Conservation (phyloP, 2,797 vertebrate species). For the Corythornis leucogaster region DNA sequence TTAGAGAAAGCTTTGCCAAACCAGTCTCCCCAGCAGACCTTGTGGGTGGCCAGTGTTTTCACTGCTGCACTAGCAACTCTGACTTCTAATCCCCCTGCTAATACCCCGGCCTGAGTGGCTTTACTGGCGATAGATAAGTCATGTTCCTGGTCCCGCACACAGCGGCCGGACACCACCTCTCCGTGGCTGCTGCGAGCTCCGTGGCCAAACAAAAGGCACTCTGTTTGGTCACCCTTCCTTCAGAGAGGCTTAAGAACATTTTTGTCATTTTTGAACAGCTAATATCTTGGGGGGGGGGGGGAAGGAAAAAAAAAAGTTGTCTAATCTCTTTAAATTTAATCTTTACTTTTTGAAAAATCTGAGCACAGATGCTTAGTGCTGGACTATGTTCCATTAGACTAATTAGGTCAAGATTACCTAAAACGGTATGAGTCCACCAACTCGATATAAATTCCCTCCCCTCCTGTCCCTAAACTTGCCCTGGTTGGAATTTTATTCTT, state of each 20-base stretch:
- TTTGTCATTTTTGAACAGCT: conserved; percentile 99
- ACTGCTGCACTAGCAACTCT: conserved; percentile 70
- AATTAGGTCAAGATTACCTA: conserved; percentile 84
- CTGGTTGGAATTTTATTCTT: neutral
- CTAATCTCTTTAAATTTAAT: conserved; percentile 97
- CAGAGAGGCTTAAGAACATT: conserved; percentile 95
- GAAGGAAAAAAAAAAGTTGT: conserved; percentile 82
- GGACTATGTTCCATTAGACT: conserved; percentile 83
- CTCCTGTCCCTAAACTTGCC: neutral
- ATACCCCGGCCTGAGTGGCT: conserved; percentile 76
- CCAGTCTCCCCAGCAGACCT: neutral
- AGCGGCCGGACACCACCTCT: conserved; percentile 74
- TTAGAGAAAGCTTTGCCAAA: neutral
- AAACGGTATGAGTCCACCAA: neutral
- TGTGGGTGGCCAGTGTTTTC: conserved; percentile 81
- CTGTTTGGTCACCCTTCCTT: conserved; percentile 86
- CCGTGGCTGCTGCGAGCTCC: conserved; percentile 70
- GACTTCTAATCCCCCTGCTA: conserved; percentile 80
- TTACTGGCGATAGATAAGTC: conserved; percentile 79
- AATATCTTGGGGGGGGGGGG: conserved; percentile 87
- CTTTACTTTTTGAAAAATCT: conserved; percentile 85
- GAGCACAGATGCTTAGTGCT: conserved; percentile 80
- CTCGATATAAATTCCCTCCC: neutral
- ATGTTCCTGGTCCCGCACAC: conserved; percentile 79
- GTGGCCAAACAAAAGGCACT: conserved; percentile 87